Evolutionary conservation across 1,140 invertebrate genomes (phyloP), one percentile per base, ranked within the genome.

Genomic region (Zeugodacus cucurbitae): DNA sequence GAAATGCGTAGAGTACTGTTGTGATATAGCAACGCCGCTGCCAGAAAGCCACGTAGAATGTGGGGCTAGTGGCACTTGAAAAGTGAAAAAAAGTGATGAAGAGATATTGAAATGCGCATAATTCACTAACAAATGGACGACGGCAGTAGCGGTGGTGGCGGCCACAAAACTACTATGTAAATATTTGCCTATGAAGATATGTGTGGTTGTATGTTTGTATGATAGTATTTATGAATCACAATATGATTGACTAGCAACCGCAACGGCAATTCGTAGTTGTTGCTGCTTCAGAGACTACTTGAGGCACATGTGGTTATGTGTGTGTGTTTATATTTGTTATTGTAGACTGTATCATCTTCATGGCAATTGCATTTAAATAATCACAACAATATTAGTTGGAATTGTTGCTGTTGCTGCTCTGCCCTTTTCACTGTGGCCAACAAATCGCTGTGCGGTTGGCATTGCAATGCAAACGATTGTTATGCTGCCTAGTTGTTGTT

Each of bases 81-180:
- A 26, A 62, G 58, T 26, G 58, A 26, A 62, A 62, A 62, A 82
- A 74, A 41, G 41, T 48, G 74, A 82, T 82, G 74, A 41, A 54
- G 74, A 82, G 41, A 82, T 82, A 82, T 82, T 82, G 74, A 82
- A 82, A 82, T 82, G 74, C 41, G 74, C 74, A 82, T 82, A 82
- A 82, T 82, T 82, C 74, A 82, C 74, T 54, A 82, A 82, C 74
- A 82, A 82, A 82, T 82, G 41, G 74, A 11, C 74, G 22, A 3
- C 41, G 74, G 7, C 26, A 11, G n/a, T n/a, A n/a, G n/a, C n/a
- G n/a, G n/a, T n/a, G n/a, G n/a, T n/a, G n/a, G 62, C 29, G 26
- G 62, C 62, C 62, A 26, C 62, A 67, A 59, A 59, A 59, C 58
- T 22, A 59, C 22, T 59, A 59, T 67, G 26, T 34, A 34, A 20